Conservation (phyloP, 2,113 vertebrate genomes). For the Myotis lucifugus region DNA sequence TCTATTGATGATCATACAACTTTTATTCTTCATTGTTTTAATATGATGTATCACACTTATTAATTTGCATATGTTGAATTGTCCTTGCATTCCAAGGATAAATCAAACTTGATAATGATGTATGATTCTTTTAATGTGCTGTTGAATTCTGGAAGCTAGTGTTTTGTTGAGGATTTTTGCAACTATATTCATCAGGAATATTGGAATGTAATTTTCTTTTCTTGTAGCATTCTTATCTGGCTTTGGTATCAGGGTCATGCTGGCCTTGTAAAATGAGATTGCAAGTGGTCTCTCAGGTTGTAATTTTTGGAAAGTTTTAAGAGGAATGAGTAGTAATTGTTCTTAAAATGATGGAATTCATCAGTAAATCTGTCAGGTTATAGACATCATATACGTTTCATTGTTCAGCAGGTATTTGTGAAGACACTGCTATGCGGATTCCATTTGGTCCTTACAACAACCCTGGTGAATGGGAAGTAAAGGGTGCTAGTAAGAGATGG, state of each 20-base stretch:
- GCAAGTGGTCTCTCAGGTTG: not conserved
- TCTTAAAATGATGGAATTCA: not conserved
- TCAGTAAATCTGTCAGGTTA: not conserved
- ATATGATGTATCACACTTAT: not conserved
- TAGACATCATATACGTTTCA: not conserved
- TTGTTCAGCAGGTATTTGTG: not conserved
- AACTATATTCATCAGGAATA: not conserved
- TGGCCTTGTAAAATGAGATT: not conserved
- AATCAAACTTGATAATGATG: not conserved
- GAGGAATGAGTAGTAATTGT: not conserved
- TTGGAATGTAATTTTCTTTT: not conserved
- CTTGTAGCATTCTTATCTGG: not conserved
- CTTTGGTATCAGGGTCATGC: not conserved
- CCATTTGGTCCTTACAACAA: not conserved
- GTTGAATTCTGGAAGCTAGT: not conserved
- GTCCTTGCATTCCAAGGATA: not conserved
- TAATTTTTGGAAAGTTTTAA: not conserved
- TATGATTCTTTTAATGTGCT: not conserved
- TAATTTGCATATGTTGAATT: slow-evolving; percentile 10
- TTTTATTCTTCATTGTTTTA: not conserved
- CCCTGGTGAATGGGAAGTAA: not conserved
- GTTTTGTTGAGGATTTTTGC: not conserved
- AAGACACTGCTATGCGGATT: not conserved
- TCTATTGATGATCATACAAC: not conserved
- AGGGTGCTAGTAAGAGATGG: not conserved